Conservation (phyloP, 2,113 vertebrate genomes). For the Perca flavescens region DNA sequence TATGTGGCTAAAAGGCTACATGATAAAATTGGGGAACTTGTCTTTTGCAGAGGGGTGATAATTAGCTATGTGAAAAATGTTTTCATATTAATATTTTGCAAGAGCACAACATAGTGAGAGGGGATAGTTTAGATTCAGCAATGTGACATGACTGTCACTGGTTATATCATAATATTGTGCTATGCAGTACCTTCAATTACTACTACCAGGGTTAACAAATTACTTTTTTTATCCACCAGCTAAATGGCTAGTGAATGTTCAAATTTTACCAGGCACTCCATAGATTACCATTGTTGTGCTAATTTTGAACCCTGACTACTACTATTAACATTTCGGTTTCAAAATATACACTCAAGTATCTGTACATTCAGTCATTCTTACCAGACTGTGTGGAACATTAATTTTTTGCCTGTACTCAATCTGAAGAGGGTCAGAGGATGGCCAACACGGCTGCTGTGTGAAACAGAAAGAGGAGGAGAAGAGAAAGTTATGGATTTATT, state of each 20-base stretch:
- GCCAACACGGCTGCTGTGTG: background rate
- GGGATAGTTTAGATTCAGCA: too few relatives aligned
- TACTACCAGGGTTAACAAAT: too few relatives aligned
- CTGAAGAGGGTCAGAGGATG: background rate
- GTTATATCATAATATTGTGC: too few relatives aligned
- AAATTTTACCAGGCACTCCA: too few relatives aligned
- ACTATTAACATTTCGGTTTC: background rate
- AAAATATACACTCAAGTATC: background rate
- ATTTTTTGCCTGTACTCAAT: too few relatives aligned
- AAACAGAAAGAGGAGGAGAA: background rate
- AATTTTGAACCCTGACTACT: too few relatives aligned
- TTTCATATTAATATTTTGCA: background rate
- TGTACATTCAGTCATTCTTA: background rate
- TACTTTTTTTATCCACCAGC: too few relatives aligned
- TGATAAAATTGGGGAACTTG: background rate
- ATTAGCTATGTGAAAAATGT: background rate
- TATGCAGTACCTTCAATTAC: too few relatives aligned
- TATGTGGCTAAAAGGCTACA: background rate
- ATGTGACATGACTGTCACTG: too few relatives aligned
- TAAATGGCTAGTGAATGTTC: too few relatives aligned
- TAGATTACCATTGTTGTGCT: background rate
- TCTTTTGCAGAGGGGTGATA: background rate
- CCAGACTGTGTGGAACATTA: background rate
- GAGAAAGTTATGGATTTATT: background rate
- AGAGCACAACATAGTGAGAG: too few relatives aligned